Conservation (phyloP, 2,888 invertebrate species). For the Tribolium freemani region DNA sequence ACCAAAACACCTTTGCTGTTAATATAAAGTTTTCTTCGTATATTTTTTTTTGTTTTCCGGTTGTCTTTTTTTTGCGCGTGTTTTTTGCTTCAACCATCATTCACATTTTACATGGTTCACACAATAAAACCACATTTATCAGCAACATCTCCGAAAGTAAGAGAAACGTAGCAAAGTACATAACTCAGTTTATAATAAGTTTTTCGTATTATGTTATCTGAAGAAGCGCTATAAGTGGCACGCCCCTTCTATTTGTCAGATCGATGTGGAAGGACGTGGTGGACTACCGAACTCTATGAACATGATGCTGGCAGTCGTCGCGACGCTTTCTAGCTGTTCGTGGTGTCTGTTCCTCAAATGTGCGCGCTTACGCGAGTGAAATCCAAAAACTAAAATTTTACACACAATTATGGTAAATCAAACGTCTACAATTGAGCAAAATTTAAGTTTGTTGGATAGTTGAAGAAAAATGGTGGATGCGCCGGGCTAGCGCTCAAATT, state of each 20-base stretch:
- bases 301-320: slow-evolving; percentile 50
- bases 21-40: too few relatives aligned
- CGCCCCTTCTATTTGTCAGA: slow-evolving; percentile 50
- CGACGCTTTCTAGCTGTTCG: slow-evolving; percentile 46
- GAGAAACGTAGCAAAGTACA: not conserved
- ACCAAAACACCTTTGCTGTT: too few relatives aligned
- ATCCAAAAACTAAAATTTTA: not conserved
- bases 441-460: not conserved
- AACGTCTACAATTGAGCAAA: too few relatives aligned
- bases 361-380: slow-evolving; percentile 31
- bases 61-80: too few relatives aligned
- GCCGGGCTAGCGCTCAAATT: slow-evolving; percentile 6
- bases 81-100: too few relatives aligned
- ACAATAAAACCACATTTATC: too few relatives aligned
- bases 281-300: slow-evolving; percentile 48
- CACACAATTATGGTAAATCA: slow-evolving; percentile 2
- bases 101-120: too few relatives aligned
- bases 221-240: slow-evolving; percentile 39
- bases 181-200: not conserved
- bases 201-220: slow-evolving; percentile 16
- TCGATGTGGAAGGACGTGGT: slow-evolving; percentile 51
- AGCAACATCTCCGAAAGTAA: not conserved
- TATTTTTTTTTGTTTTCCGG: too few relatives aligned
- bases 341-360: slow-evolving; percentile 9
- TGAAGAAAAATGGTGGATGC: slow-evolving; percentile 35